phyloP scores from a whole-genome alignment of 1,140 invertebrate genomes.

The Danaus melanippus region DNA sequence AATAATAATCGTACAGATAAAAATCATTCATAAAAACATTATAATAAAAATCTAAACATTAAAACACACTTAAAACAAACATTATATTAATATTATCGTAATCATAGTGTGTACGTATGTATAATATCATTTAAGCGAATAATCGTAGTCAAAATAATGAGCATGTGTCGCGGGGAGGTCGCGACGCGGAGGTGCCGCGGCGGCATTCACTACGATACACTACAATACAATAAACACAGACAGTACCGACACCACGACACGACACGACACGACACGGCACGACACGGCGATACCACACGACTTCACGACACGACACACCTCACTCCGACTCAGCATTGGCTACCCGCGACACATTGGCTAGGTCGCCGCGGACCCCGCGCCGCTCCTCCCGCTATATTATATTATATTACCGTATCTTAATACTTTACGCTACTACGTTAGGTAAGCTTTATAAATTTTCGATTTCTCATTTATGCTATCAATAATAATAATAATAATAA shows the following conservation, averaged over 20 bases:
- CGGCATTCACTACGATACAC: constrained; percentile 18
- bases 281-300: not conserved
- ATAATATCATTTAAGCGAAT: constrained; percentile 71
- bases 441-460: constrained; percentile 72
- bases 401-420: constrained; percentile 67
- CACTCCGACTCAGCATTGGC: constrained; percentile 20
- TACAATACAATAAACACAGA: not conserved
- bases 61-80: constrained; percentile 73
- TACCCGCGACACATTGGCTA: constrained; percentile 48
- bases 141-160: constrained; percentile 70
- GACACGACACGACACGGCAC: too few species aligned
- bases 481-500: constrained; percentile 67
- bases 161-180: constrained; percentile 54
- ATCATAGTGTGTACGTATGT: constrained; percentile 68
- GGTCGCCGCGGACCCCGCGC: constrained; percentile 33
- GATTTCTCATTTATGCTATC: constrained; percentile 70
- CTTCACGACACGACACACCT: constrained; percentile 3
- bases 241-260: constrained; percentile 8
- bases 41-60: constrained; percentile 73
- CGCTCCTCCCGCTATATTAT: constrained; percentile 53
- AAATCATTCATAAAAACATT: constrained; percentile 73
- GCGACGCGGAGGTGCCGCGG: constrained; percentile 22
- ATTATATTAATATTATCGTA: constrained; percentile 73
- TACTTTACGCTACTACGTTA: constrained; percentile 71
- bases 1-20: constrained; percentile 72